phyloP scores from a whole-genome alignment of 2,797 vertebrate genomes.

The Catostomus latipinnis region DNA sequence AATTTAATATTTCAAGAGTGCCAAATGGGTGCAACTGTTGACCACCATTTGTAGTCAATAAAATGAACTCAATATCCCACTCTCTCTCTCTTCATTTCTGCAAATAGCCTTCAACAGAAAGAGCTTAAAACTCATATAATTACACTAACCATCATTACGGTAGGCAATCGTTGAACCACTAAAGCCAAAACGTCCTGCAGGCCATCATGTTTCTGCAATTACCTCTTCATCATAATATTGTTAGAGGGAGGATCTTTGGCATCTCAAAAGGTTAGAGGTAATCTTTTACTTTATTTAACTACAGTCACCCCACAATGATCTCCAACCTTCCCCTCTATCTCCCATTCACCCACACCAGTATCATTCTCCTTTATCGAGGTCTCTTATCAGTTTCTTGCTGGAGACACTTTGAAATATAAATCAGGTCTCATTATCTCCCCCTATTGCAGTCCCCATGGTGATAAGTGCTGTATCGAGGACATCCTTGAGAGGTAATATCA shows the following conservation, averaged over 20 bases:
- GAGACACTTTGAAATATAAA: slow-evolving; percentile 74
- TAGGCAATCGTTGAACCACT: slow-evolving; percentile 3
- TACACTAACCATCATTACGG: slow-evolving; percentile 16
- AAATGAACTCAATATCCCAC: not conserved
- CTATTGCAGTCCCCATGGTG: slow-evolving; percentile 79
- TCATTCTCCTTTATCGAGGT: slow-evolving; percentile 61
- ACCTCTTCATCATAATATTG: slow-evolving; percentile 27
- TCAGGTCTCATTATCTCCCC: slow-evolving; percentile 74
- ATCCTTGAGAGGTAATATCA: slow-evolving; percentile 76
- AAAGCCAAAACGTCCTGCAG: not conserved
- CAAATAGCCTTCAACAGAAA: slow-evolving; percentile 11
- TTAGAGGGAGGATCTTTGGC: slow-evolving; percentile 15
- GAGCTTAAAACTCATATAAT: slow-evolving; percentile 27
- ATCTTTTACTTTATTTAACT: slow-evolving; percentile 58
- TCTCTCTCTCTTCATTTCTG: slow-evolving; percentile 17
- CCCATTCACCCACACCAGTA: slow-evolving; percentile 49
- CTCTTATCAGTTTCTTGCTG: slow-evolving; percentile 62
- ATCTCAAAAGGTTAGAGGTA: slow-evolving; percentile 55
- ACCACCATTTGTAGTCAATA: slow-evolving; percentile 2
- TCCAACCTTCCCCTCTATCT: slow-evolving; percentile 33
- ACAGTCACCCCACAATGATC: slow-evolving; percentile 22
- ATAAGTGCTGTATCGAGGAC: slow-evolving; percentile 77
- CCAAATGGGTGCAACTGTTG: not conserved
- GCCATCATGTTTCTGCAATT: not conserved
- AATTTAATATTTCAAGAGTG: not conserved